Evolutionary conservation across 2,113 vertebrate genomes (phyloP), one percentile per base, ranked within the genome.

Genomic region (Pyrgilauda ruficollis): DNA sequence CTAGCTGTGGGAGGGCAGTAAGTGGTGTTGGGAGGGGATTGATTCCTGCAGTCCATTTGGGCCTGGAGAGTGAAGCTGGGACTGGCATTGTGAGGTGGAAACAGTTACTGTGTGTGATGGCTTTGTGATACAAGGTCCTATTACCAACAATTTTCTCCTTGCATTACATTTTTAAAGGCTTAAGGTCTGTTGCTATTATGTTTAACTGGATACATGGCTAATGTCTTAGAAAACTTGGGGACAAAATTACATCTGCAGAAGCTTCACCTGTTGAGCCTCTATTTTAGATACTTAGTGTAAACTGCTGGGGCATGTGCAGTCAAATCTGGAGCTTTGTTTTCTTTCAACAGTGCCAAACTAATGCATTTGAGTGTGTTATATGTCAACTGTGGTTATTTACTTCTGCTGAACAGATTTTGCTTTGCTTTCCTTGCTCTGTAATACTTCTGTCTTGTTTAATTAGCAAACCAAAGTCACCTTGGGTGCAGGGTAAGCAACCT

Each of bases 401-500:
- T 79, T 89, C 47, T 97, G 83, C 70, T 82, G 61, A 84, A 56
- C 41, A 74, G 67, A 66, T 76, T 78, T 73, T 88, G 22, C 37
- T 92, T 86, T 22, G 3, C 33, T 88, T 95, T 88, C 69, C 35
- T 89, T 89, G 73, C 80, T 84, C 90, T 75, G 20, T 89, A 81
- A 39, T 82, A 21, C 39, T 78, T 90, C 26, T 72, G 15, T 59
- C 59, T 64, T 86, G 62, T 56, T 93, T 68, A 77, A 46, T 44
- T 70, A 90, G 21, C 20, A 77, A 80, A 27, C 31, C 50, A 62
- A 88, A 88, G 41, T 69, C 44, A 93, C 46, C 53, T 69, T 83
- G 47, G 27, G 33, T 63, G 4, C 43, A 72, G 19, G 59, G 3
- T 56, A 61, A 76, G 46, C 20, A 55, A 19, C 19, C 9, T 10